phyloP scores from a whole-genome alignment of 2,113 vertebrate species.

The Neotragus pygmaeus region DNA sequence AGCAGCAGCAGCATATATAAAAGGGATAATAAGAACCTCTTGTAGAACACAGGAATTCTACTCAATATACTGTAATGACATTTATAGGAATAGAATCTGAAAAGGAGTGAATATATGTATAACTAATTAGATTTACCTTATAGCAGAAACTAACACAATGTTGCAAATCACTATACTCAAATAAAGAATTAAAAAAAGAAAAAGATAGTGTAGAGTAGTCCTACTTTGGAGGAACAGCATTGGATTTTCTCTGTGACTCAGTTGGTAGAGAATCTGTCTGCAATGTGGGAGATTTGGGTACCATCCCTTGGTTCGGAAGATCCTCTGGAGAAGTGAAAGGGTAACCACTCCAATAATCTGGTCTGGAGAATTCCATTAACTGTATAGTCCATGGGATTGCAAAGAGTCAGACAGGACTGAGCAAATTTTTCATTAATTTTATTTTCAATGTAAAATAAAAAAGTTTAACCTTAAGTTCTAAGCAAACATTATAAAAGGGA shows the following conservation, averaged over 20 bases:
- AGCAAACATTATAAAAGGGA: not conserved
- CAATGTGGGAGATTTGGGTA: not conserved
- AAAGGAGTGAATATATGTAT: not conserved
- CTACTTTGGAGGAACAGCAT: not conserved
- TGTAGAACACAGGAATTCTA: not conserved
- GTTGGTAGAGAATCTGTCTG: not conserved
- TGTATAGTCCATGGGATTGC: not conserved
- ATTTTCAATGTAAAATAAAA: not conserved
- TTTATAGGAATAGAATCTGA: not conserved
- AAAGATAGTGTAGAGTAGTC: not conserved
- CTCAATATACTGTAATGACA: not conserved
- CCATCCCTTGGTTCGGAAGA: not conserved
- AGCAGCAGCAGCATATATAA: not conserved
- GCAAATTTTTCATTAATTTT: not conserved
- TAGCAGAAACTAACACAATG: not conserved
- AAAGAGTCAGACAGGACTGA: not conserved
- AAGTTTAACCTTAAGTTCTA: not conserved
- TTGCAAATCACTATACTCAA: not conserved
- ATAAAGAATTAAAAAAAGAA: not conserved
- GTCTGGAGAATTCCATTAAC: not conserved
- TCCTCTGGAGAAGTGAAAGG: not conserved
- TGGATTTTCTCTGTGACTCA: not conserved
- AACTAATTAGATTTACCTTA: not conserved
- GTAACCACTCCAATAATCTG: not conserved
- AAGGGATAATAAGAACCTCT: not conserved